Base-by-base conservation (phyloP, 1,140 invertebrate genomes). In the Dendrolimus punctatus region DNA sequence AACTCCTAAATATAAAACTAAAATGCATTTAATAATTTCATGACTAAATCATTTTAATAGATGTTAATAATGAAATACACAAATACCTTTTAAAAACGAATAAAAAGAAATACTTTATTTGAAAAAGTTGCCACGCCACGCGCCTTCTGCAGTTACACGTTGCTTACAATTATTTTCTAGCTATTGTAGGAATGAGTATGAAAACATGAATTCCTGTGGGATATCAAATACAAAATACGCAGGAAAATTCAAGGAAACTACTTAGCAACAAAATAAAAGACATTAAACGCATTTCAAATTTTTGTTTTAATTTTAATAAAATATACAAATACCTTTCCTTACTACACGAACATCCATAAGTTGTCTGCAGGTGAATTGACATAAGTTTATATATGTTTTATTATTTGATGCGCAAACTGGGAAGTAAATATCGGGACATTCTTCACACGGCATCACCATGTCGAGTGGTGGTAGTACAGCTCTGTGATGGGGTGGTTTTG, bases 391-490 rank as follows among this genome's bases (percentile, higher is more conserved):
- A 23, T 66, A 76, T 4, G 68, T 73, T 47, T 59, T 41, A 43
- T 69, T 66, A 5, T 54, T 62, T 0, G 58, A 61, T 0, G 70
- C 70, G 48, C 73, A 76, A 5, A 76, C 61, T 0, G 73, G 73
- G 42, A 76, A 64, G 46, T 76, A 76, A 2, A 76, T 70, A 44
- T 73, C 62, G 0, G 73, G 73, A 43, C 73, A 76, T 8, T 63
- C 4, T 0, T 41, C 43, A 50, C 73, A 76, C 5, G 57, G 54
- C 46, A 60, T 51, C 5, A 51, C 60, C 48, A 42, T 42, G 39
- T 63, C 58, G 8, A 71, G 8, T 10, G 60, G 43, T 8, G 59
- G 64, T 8, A 71, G 51, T 0, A 64, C 23, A 23, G 23, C 23
- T 23, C 23, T 1, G 23, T 23, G 23, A 23, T 23, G 23, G 23